A percentile compares a stretch with the other conserved stretches of the same genome.
These are phyloP conservation scores for Isoperla grammatica DNA, from an alignment of 2,888 invertebrate species.

Conservation along the genomic window DNA sequence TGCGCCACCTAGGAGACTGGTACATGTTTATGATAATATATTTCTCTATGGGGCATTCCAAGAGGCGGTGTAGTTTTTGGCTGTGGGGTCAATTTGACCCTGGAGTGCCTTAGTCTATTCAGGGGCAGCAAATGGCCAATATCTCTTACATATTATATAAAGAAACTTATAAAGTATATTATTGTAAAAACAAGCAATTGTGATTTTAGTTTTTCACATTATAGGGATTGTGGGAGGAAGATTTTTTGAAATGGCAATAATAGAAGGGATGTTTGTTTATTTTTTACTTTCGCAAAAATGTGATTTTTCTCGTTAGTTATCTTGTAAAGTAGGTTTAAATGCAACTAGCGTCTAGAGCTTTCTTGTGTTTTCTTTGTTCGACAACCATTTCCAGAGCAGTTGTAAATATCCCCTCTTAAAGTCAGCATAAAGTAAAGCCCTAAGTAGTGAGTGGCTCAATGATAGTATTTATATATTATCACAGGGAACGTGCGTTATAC, in stretches of 20 bases:
- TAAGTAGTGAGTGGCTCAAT: no score
- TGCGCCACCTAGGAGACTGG: slow-evolving; percentile 19
- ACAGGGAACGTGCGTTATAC: slow-evolving; percentile 4
- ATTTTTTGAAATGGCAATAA: slow-evolving; percentile 14
- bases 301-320: neutral
- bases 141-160: slow-evolving; percentile 10
- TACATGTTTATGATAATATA: slow-evolving; percentile 15
- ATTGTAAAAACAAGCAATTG: slow-evolving; percentile 18
- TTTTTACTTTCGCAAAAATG: slow-evolving; percentile 13
- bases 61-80: no score
- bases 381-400: no score
- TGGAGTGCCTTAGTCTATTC: no score
- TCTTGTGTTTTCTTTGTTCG: no score
- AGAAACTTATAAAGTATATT: slow-evolving; percentile 14
- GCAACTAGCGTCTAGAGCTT: no score
- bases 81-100: no score
- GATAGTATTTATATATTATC: neutral
- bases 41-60: no score
- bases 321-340: no score
- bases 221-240: neutral
- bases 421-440: no score
- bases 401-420: no score
- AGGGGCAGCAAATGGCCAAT: no score
- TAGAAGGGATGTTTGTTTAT: neutral
- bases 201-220: slow-evolving; percentile 17